Conservation (phyloP, 2,797 vertebrate genomes). For the Helarctos malayanus region DNA sequence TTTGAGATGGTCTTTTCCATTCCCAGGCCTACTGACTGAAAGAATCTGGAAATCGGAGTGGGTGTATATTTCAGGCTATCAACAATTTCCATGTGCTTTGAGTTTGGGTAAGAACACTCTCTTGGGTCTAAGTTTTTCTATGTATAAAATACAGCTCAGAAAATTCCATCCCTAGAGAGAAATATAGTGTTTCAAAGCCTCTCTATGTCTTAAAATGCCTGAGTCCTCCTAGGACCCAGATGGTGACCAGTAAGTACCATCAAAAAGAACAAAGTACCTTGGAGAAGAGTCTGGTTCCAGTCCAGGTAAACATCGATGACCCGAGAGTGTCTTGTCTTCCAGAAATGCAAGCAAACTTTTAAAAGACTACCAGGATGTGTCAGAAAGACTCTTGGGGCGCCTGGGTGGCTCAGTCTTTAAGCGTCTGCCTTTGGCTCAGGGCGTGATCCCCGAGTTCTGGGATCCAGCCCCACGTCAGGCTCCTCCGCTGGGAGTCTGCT, state of each 20-base stretch:
- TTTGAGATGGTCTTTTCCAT: neutral
- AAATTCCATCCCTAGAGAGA: constrained; percentile 13
- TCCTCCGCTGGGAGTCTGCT: no score
- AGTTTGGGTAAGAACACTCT: constrained; percentile 30
- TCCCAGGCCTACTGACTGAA: neutral
- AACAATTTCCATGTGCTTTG: constrained; percentile 1
- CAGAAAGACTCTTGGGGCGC: neutral
- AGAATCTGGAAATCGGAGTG: neutral
- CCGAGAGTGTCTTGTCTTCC: neutral
- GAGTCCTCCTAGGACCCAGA: neutral
- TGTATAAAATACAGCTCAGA: constrained; percentile 35
- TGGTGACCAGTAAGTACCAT: neutral
- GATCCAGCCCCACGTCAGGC: no score
- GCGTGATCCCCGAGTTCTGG: no score
- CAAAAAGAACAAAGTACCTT: neutral
- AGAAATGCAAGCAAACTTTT: neutral
- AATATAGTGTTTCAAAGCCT: constrained; percentile 10
- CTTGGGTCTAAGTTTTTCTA: constrained; percentile 23
- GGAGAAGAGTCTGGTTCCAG: neutral
- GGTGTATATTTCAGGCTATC: neutral
- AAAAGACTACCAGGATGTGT: neutral
- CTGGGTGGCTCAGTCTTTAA: no score
- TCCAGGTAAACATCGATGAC: neutral
- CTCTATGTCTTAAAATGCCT: constrained; percentile 39
- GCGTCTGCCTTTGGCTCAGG: no score